Percentiles rank a stretch among this genome's conserved stretches.
phyloP scores from a whole-genome alignment of 2,797 vertebrate species.

The Ataeniobius toweri region DNA sequence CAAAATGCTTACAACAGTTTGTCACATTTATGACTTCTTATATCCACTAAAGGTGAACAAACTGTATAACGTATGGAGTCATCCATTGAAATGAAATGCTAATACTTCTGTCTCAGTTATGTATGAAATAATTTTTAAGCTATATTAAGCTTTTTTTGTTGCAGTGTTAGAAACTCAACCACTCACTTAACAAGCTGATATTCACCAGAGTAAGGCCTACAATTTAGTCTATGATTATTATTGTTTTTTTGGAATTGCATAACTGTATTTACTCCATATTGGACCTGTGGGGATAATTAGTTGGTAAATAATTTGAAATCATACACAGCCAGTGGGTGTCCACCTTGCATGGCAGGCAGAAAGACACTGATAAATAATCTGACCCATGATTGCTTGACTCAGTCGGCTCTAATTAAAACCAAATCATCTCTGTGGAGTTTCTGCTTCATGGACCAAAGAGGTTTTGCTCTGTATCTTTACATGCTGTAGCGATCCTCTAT shows the following conservation, averaged over 20 bases:
- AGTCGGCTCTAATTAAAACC: slow-evolving; percentile 54
- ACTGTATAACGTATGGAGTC: slow-evolving; percentile 24
- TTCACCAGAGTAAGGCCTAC: slow-evolving; percentile 15
- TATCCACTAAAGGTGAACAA: slow-evolving; percentile 16
- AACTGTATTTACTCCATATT: slow-evolving; percentile 39
- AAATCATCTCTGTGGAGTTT: slow-evolving; percentile 21
- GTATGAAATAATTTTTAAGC: background rate
- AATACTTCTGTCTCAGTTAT: background rate
- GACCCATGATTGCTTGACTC: slow-evolving; percentile 57
- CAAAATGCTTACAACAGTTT: slow-evolving; percentile 59
- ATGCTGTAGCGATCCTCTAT: background rate
- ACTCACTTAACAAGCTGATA: slow-evolving; percentile 19
- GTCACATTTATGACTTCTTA: slow-evolving; percentile 44
- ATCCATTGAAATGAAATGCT: background rate
- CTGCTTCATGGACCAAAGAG: slow-evolving; percentile 7
- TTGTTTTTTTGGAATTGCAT: slow-evolving; percentile 9
- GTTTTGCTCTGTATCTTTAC: background rate
- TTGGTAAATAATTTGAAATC: slow-evolving; percentile 62
- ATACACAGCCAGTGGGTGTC: slow-evolving; percentile 54
- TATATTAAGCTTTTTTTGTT: no score
- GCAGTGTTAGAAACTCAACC: background rate
- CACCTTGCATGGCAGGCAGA: slow-evolving; percentile 38
- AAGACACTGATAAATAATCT: slow-evolving; percentile 58
- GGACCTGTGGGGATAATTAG: slow-evolving; percentile 58
- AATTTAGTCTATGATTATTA: slow-evolving; percentile 33